Conservation (phyloP, 2,113 vertebrate species). For the Naja naja region DNA sequence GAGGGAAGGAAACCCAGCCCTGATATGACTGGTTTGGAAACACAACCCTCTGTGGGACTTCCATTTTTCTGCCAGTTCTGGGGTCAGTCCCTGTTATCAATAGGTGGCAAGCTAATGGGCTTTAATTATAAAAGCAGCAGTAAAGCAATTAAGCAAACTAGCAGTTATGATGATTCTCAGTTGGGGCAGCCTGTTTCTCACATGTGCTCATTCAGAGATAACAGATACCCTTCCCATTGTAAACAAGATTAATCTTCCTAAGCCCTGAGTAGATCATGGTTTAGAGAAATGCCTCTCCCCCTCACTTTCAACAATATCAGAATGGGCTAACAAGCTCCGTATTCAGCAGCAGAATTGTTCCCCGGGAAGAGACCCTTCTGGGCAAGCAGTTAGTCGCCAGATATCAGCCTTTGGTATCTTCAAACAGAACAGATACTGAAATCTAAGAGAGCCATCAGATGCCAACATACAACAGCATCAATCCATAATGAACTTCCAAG, state of each 20-base stretch:
- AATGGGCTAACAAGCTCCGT: no score
- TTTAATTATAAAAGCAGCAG: constrained; percentile 66
- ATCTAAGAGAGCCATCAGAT: background rate
- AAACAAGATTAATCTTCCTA: constrained; percentile 49
- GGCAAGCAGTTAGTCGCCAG: background rate
- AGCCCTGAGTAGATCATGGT: constrained; percentile 20
- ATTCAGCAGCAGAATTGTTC: background rate
- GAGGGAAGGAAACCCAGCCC: background rate
- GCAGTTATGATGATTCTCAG: constrained; percentile 40
- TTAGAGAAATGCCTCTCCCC: background rate
- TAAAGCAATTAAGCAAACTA: constrained; percentile 62
- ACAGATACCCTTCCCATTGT: constrained; percentile 34
- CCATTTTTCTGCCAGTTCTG: constrained; percentile 51
- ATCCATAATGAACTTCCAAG: background rate
- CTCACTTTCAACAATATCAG: background rate
- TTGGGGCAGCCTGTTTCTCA: constrained; percentile 35
- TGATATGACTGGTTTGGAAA: background rate
- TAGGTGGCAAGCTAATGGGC: constrained; percentile 59
- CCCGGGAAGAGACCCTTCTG: background rate
- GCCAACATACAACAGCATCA: background rate
- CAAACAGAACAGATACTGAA: background rate
- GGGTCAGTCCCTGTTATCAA: constrained; percentile 59
- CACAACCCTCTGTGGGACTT: constrained; percentile 14
- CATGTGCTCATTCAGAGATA: constrained; percentile 22
- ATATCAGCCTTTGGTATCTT: no score